Conservation (phyloP, 2,888 invertebrate species). For the Abscondita cerata region DNA sequence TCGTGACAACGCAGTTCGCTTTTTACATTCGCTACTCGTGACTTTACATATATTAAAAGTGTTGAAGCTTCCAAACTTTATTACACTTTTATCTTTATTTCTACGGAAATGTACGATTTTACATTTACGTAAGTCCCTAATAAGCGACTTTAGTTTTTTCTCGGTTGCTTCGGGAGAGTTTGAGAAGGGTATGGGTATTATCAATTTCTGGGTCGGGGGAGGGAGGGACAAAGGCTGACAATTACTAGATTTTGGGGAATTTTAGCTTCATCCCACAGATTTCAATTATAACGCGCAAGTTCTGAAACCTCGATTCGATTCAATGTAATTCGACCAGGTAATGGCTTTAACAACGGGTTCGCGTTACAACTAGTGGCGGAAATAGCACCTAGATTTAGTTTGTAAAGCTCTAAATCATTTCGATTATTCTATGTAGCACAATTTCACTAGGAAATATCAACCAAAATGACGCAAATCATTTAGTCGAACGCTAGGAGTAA, state of each 20-base stretch:
- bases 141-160: no score
- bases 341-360: constrained; percentile 58
- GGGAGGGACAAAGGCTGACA: constrained; percentile 52
- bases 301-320: constrained; percentile 59
- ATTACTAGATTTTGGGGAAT: constrained; percentile 59
- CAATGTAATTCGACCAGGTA: constrained; percentile 60
- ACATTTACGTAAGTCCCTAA: not conserved
- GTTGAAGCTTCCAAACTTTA: constrained; percentile 38
- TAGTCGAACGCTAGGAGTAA: constrained; percentile 1
- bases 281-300: constrained; percentile 58
- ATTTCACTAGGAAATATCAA: constrained; percentile 14
- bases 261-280: constrained; percentile 58
- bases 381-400: constrained; percentile 53
- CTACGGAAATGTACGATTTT: constrained; percentile 19
- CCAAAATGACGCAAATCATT: constrained; percentile 9
- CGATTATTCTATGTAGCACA: constrained; percentile 13
- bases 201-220: constrained; percentile 35
- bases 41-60: constrained; percentile 41
- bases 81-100: constrained; percentile 39
- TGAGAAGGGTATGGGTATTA: constrained; percentile 43
- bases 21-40: constrained; percentile 36
- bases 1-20: constrained; percentile 37
- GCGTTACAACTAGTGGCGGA: constrained; percentile 53
- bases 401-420: constrained; percentile 51
- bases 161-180: constrained; percentile 16